Evolutionary conservation across 1,140 invertebrate species (phyloP).

Genomic region (Helicoverpa zea): DNA sequence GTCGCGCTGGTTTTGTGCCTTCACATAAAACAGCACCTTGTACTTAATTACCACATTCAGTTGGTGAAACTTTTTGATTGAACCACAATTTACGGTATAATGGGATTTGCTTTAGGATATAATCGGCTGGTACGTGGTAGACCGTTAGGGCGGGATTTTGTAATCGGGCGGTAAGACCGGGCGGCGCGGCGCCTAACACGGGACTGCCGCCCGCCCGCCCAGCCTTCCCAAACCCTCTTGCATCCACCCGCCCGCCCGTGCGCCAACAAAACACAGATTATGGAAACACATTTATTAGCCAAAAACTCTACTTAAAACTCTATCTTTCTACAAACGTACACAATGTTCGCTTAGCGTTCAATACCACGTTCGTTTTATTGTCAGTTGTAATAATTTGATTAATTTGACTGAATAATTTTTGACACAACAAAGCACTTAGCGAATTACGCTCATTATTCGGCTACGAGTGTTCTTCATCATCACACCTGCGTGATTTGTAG

Average conservation of each 20-base stretch:
- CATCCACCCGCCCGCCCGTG: slow-evolving; percentile 66
- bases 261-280: slow-evolving; percentile 81
- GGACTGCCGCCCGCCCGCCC: slow-evolving; percentile 78
- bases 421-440: slow-evolving; percentile 40
- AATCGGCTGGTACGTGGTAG: slow-evolving; percentile 55
- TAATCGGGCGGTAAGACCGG: slow-evolving; percentile 64
- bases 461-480: slow-evolving; percentile 54
- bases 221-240: slow-evolving; percentile 62
- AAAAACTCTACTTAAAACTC: slow-evolving; percentile 78
- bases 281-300: slow-evolving; percentile 82
- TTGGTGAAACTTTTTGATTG: slow-evolving; percentile 50
- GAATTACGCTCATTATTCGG: slow-evolving; percentile 17
- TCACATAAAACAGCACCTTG: slow-evolving; percentile 64
- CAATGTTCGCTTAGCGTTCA: slow-evolving; percentile 49
- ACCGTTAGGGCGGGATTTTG: slow-evolving; percentile 60
- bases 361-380: slow-evolving; percentile 18
- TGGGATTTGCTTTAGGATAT: slow-evolving; percentile 19
- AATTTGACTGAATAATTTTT: slow-evolving; percentile 10
- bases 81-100: slow-evolving; percentile 33
- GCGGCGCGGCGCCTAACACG: slow-evolving; percentile 78
- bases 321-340: slow-evolving; percentile 68
- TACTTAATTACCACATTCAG: slow-evolving; percentile 16
- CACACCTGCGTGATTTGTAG: slow-evolving; percentile 84
- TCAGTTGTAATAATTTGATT: not conserved
- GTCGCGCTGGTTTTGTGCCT: slow-evolving; percentile 65